These are phyloP conservation scores for Limanda limanda DNA, from an alignment of 2,113 vertebrate genomes.

Conservation along the genomic window DNA sequence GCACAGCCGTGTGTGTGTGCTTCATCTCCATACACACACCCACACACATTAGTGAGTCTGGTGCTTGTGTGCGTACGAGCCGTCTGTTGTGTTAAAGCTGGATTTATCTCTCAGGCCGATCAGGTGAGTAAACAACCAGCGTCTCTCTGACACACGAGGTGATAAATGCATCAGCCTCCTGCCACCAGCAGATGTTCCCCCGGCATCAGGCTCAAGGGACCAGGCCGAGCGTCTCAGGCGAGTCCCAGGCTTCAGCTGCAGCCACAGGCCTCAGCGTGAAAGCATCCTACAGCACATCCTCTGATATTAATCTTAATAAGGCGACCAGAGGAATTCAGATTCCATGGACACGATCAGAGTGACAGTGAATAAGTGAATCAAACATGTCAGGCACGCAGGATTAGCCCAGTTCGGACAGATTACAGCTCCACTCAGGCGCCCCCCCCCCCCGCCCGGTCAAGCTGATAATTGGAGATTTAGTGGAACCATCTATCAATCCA, in stretches of 20 bases:
- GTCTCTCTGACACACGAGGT: constrained; percentile 39
- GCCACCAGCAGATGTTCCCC: constrained; percentile 28
- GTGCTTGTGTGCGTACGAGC: constrained; percentile 14
- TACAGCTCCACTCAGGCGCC: constrained; percentile 59
- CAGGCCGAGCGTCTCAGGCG: constrained; percentile 19
- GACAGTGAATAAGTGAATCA: constrained; percentile 31
- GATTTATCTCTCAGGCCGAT: constrained; percentile 72
- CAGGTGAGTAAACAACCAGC: constrained; percentile 74
- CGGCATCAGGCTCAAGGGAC: neutral
- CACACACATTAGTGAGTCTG: constrained; percentile 18
- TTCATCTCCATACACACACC: neutral
- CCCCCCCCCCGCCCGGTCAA: constrained; percentile 40
- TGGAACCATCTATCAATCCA: constrained; percentile 74
- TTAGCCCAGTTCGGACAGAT: constrained; percentile 71
- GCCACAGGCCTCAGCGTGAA: constrained; percentile 19
- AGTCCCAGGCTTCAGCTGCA: constrained; percentile 52
- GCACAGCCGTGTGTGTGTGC: constrained; percentile 21
- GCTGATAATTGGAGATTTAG: constrained; percentile 83
- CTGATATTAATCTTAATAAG: too few relatives aligned
- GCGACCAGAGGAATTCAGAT: neutral
- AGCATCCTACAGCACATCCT: neutral
- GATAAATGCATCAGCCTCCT: constrained; percentile 34
- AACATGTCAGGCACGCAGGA: constrained; percentile 56
- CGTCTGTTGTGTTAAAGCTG: constrained; percentile 69
- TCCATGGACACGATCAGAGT: neutral